Percentiles rank a stretch among this genome's conserved stretches.
Conservation (phyloP, 2,797 vertebrate species). For the Pangasius sanitwongsei region DNA sequence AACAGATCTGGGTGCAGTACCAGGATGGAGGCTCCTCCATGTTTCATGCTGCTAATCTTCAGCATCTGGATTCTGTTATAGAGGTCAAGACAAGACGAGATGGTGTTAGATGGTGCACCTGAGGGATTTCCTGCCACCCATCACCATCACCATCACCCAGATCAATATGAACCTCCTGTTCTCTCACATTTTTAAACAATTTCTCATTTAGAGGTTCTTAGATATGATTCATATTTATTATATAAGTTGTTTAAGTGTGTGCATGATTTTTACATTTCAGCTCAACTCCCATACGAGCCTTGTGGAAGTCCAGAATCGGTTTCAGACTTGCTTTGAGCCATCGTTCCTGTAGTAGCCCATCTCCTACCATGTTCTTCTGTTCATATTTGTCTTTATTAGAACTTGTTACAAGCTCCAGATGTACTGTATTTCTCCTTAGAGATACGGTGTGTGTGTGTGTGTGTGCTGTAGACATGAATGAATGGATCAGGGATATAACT, state of each 20-base stretch:
- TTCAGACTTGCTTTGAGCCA: background rate
- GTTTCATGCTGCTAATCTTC: conserved; percentile 1
- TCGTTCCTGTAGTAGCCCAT: background rate
- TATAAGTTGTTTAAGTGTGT: background rate
- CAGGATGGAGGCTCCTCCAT: background rate
- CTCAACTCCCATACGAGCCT: background rate
- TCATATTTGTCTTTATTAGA: conserved; percentile 8
- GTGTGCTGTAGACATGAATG: background rate
- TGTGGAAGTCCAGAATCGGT: background rate
- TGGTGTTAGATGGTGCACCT: conserved; percentile 35
- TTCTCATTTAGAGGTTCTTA: background rate
- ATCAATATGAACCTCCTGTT: background rate
- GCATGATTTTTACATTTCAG: background rate
- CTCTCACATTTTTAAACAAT: background rate
- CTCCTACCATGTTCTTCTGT: background rate
- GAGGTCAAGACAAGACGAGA: conserved; percentile 7
- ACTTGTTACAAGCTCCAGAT: conserved; percentile 13
- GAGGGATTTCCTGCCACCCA: conserved; percentile 9
- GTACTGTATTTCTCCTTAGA: conserved; percentile 9
- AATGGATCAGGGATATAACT: conserved; percentile 13
- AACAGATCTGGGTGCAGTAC: background rate
- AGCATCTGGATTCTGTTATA: conserved; percentile 34
- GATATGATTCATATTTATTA: background rate
- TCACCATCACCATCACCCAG: background rate
- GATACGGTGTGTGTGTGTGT: background rate